Percentiles rank a stretch among this genome's conserved stretches.
These are phyloP conservation scores for Chymomyza amoena DNA, from an alignment of 2,888 invertebrate genomes.

Conservation along the genomic window DNA sequence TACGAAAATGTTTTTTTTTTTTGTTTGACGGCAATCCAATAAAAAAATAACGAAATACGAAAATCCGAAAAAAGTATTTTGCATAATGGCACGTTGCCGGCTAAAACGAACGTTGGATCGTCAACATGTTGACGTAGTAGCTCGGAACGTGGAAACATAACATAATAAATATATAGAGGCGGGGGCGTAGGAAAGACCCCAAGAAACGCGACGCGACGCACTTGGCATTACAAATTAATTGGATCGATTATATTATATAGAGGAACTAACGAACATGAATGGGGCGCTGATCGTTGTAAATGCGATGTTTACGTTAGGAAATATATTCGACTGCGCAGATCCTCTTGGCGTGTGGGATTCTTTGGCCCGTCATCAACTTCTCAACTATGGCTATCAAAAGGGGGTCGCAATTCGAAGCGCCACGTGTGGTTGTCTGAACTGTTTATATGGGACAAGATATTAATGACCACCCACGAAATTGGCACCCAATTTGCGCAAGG, in stretches of 20 bases:
- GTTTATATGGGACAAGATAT: neutral
- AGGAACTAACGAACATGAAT: neutral
- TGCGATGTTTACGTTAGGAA: slow-evolving; percentile 28
- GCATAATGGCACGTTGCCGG: slow-evolving; percentile 60
- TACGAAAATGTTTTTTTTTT: neutral
- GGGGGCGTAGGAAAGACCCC: neutral
- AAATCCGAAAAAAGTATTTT: slow-evolving; percentile 34
- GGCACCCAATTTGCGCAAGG: slow-evolving; percentile 45
- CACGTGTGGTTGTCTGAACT: slow-evolving; percentile 29
- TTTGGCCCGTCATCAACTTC: neutral
- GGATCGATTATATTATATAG: slow-evolving; percentile 49
- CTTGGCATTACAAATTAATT: slow-evolving; percentile 31
- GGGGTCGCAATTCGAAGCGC: slow-evolving; percentile 15
- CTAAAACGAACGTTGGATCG: slow-evolving; percentile 6
- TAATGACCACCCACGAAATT: slow-evolving; percentile 2
- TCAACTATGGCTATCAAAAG: neutral
- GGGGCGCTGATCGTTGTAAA: slow-evolving; percentile 4
- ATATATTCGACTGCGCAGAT: slow-evolving; percentile 45
- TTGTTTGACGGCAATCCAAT: neutral
- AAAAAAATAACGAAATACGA: neutral
- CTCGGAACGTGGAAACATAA: slow-evolving; percentile 52
- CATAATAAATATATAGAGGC: slow-evolving; percentile 28
- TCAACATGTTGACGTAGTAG: slow-evolving; percentile 9
- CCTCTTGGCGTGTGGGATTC: slow-evolving; percentile 7
- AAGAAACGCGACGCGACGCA: neutral